A percentile compares a stretch with the other conserved stretches of the same genome.
Conservation (phyloP, 2,113 vertebrate species). For the Microcebus griseorufus region DNA sequence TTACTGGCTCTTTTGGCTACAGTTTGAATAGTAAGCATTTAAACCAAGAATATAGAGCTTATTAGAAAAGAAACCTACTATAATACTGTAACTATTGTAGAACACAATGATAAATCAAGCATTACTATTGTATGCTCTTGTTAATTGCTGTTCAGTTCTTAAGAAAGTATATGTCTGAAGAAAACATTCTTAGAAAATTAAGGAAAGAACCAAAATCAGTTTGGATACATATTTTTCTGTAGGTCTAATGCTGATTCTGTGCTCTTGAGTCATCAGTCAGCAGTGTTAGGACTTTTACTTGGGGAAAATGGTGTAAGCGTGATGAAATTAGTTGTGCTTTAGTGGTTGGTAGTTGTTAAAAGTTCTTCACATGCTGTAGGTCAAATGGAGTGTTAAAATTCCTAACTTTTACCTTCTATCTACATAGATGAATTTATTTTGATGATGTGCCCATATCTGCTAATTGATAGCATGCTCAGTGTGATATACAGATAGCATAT, state of each 20-base stretch:
- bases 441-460: neutral
- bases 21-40: neutral
- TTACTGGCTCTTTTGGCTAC: neutral
- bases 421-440: neutral
- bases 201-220: neutral
- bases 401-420: neutral
- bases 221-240: neutral
- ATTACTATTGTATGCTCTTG: neutral
- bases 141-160: neutral
- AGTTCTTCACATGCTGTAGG: neutral
- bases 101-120: neutral
- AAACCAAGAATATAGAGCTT: neutral
- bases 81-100: neutral
- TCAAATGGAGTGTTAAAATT: neutral
- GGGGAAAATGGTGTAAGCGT: neutral
- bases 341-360: neutral
- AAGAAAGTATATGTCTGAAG: neutral
- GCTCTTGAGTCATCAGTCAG: neutral
- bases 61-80: neutral
- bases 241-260: neutral
- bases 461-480: neutral
- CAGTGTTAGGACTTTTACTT: slow-evolving; percentile 17
- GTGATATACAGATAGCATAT: neutral
- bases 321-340: slow-evolving; percentile 44
- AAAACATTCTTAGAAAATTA: neutral